Evolutionary conservation across 2,797 vertebrate species (phyloP).

Genomic region (Myripristis jacobus): DNA sequence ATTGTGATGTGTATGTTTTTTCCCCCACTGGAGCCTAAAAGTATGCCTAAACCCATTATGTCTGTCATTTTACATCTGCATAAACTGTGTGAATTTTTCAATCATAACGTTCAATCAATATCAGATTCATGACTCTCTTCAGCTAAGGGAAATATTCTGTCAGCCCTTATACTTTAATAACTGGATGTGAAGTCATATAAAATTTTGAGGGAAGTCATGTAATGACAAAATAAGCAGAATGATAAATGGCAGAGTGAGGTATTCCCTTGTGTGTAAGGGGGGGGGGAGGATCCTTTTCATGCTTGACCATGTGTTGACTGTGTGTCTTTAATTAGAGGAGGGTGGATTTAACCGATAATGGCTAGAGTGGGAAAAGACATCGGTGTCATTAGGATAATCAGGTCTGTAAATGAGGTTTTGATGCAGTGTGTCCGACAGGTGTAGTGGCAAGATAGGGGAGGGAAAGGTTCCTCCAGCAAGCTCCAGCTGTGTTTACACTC

Average conservation of each 20-base stretch:
- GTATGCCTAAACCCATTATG: background rate
- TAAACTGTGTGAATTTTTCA: constrained; percentile 16
- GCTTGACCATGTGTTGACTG: constrained; percentile 77
- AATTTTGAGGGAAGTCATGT: constrained; percentile 54
- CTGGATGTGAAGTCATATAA: constrained; percentile 27
- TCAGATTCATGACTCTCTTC: constrained; percentile 26
- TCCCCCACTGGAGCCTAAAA: too few species aligned
- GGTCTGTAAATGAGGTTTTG: constrained; percentile 80
- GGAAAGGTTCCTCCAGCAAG: constrained; percentile 69
- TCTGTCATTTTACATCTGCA: background rate
- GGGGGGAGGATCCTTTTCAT: constrained; percentile 52
- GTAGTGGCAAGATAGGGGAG: constrained; percentile 82
- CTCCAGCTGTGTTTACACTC: constrained; percentile 86
- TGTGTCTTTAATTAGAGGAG: constrained; percentile 79
- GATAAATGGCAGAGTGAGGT: constrained; percentile 58
- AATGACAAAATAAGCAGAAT: constrained; percentile 68
- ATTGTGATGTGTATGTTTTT: too few species aligned
- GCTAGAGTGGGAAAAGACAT: constrained; percentile 63
- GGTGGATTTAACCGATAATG: constrained; percentile 73
- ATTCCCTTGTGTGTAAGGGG: constrained; percentile 47
- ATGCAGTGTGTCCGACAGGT: constrained; percentile 84
- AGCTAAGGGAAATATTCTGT: constrained; percentile 36
- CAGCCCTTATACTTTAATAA: constrained; percentile 2
- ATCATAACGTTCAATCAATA: too few species aligned
- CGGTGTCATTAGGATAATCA: constrained; percentile 82